These are phyloP conservation scores for Metopia argyrocephala DNA, from an alignment of 2,888 invertebrate genomes.

Conservation along the genomic window DNA sequence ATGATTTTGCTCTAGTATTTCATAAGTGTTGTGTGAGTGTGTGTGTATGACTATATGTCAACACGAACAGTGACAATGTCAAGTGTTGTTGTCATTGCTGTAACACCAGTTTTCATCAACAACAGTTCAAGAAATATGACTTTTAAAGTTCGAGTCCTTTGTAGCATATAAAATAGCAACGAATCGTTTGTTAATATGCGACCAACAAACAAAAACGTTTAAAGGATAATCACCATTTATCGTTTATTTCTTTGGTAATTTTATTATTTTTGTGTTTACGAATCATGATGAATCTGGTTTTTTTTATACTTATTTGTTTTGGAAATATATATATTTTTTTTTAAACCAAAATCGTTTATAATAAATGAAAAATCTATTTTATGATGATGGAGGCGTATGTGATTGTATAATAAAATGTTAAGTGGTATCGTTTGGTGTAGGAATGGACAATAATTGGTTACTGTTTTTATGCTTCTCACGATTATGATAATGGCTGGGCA, in stretches of 20 bases:
- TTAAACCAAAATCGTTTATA: background rate
- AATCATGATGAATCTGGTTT: background rate
- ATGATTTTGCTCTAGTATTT: too few species aligned
- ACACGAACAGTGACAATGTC: constrained; percentile 26
- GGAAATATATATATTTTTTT: background rate
- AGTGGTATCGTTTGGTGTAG: background rate
- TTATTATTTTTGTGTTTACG: background rate
- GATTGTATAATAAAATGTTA: background rate
- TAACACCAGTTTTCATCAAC: constrained; percentile 35
- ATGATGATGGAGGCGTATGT: background rate
- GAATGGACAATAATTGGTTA: background rate
- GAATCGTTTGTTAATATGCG: too few species aligned
- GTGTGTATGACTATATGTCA: constrained; percentile 12
- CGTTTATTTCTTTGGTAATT: background rate
- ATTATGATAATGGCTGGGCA: too few species aligned
- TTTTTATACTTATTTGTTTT: background rate
- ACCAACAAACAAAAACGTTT: background rate
- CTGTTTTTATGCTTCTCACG: background rate
- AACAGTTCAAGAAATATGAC: constrained; percentile 44
- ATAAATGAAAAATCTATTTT: background rate
- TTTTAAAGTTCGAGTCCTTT: constrained; percentile 11
- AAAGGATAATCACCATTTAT: background rate
- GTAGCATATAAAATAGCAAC: background rate
- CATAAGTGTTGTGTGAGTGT: background rate
- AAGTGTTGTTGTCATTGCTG: constrained; percentile 38